These are phyloP conservation scores for Globicephala melas DNA, from an alignment of 2,113 vertebrate genomes.

Conservation along the genomic window DNA sequence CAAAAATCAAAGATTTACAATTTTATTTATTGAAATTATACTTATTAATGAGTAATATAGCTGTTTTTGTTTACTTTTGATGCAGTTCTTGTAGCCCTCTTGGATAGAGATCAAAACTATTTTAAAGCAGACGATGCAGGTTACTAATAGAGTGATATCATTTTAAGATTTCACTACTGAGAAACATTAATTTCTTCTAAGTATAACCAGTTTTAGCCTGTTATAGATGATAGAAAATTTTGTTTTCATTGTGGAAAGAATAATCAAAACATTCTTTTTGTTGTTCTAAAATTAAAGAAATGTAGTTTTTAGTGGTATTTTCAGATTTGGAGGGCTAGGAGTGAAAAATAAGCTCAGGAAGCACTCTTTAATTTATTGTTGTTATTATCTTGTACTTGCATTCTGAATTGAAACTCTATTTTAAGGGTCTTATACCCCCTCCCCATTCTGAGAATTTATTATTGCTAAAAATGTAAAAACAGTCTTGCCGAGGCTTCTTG, in stretches of 20 bases:
- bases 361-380: background rate
- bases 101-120: background rate
- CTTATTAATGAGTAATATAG: background rate
- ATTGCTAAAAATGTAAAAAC: background rate
- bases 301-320: background rate
- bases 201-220: background rate
- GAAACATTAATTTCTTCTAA: background rate
- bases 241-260: background rate
- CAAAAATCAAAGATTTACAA: background rate
- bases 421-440: background rate
- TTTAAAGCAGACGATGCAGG: background rate
- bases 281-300: background rate
- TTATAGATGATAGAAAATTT: background rate
- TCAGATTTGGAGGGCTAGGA: background rate
- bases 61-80: background rate
- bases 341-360: background rate
- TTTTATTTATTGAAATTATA: background rate
- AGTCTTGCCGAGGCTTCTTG: background rate
- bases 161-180: background rate
- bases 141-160: background rate
- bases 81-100: background rate
- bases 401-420: background rate
- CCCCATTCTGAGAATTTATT: background rate
- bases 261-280: background rate
- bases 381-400: background rate